phyloP scores from a whole-genome alignment of 2,888 invertebrate genomes.

The Pristionchus japonicus region DNA sequence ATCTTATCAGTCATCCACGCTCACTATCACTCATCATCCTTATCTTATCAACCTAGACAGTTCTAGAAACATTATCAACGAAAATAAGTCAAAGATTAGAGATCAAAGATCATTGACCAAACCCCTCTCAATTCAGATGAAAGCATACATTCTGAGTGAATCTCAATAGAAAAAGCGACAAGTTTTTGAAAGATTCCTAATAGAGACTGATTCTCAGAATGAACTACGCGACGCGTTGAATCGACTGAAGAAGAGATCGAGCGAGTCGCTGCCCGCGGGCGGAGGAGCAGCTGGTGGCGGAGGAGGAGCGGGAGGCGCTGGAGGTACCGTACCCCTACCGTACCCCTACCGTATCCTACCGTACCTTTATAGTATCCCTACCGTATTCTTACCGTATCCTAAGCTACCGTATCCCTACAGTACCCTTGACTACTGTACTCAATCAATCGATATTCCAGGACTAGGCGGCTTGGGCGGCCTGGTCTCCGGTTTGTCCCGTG shows the following conservation, averaged over 20 bases:
- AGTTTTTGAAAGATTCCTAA: background rate
- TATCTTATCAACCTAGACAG: too few species aligned
- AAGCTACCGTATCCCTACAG: background rate
- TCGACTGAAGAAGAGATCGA: conserved; percentile 72
- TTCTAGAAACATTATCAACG: too few species aligned
- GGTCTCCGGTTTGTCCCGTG: conserved; percentile 63
- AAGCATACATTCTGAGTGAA: background rate
- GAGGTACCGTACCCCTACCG: background rate
- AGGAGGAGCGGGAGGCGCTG: conserved; percentile 35
- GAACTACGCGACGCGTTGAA: conserved; percentile 72
- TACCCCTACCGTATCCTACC: background rate
- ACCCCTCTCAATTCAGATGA: background rate
- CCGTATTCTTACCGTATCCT: background rate
- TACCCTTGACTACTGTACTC: background rate
- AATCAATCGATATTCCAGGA: background rate
- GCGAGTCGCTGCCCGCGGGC: conserved; percentile 64
- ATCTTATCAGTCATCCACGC: background rate
- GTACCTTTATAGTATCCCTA: background rate
- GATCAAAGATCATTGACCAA: background rate
- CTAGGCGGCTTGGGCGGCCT: background rate
- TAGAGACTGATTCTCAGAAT: conserved; percentile 56
- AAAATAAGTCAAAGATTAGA: too few species aligned
- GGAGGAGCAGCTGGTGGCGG: conserved; percentile 21
- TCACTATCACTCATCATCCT: too few species aligned
- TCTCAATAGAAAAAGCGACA: too few species aligned